Evolutionary conservation across 2,797 vertebrate genomes (phyloP).

Genomic region (Siniperca undulata): DNA sequence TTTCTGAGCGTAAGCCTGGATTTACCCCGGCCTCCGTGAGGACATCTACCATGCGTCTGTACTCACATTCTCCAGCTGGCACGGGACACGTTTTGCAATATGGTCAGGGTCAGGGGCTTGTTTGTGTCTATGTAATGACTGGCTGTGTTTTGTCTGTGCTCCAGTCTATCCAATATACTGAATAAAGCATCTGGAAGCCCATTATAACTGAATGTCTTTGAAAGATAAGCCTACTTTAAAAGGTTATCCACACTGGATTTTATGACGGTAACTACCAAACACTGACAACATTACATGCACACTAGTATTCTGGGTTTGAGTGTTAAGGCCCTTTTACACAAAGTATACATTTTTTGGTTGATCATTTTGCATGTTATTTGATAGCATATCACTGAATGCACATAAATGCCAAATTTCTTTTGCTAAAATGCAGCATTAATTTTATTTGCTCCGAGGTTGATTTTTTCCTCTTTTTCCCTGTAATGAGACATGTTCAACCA

Average conservation of each 20-base stretch:
- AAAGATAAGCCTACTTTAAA: constrained; percentile 1
- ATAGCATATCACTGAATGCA: neutral
- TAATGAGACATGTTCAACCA: neutral
- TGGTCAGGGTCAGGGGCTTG: constrained; percentile 14
- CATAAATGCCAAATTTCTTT: no score
- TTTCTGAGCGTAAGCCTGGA: constrained; percentile 58
- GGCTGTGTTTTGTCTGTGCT: constrained; percentile 4
- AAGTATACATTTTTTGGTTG: neutral
- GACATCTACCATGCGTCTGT: constrained; percentile 36
- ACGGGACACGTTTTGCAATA: constrained; percentile 26
- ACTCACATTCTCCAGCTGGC: constrained; percentile 49
- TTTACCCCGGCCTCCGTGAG: constrained; percentile 45
- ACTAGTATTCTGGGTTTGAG: neutral
- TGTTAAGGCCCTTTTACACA: neutral
- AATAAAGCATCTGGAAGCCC: constrained; percentile 26
- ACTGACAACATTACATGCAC: neutral
- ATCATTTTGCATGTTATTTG: neutral
- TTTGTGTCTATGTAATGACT: constrained; percentile 25
- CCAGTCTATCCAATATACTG: constrained; percentile 14
- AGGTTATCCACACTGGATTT: neutral
- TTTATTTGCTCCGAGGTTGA: neutral
- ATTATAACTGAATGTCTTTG: constrained; percentile 2
- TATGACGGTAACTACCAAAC: neutral
- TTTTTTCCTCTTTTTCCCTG: neutral
- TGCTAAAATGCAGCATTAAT: neutral